Evolutionary conservation across 2,113 vertebrate species (phyloP), one percentile per base, ranked within the genome.

Genomic region (Stercorarius parasiticus): DNA sequence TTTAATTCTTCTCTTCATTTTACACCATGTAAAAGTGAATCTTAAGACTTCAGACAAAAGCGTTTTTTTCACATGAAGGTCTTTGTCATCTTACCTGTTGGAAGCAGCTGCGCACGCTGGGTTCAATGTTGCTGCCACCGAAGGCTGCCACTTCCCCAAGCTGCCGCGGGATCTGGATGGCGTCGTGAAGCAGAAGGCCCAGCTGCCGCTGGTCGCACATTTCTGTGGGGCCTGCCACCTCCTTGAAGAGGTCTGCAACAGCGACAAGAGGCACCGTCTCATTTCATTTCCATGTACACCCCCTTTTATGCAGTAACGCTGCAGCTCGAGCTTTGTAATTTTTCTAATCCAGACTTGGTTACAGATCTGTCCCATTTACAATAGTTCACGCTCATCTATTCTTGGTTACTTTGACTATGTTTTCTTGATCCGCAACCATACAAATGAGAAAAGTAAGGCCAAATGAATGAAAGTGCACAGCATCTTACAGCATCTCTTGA

Each of bases 81-180:
- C 20, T 62, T 49, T 27, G 16, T 25, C 29, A 4, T 36, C 55
- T 95, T 97, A 99, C 99, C 92, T 99, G 99, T 11, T 99, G 99
- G 97, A 99, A 99, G 97, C 99, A 99, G 98, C 99, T 99, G 74
- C 99, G 99, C 73, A 99, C 99, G 3, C 99, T 99, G 80, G 99
- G 99, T 58, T 99, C 99, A 40, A 99, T 99, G 97, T 99, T 99
- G 97, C 99, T 99, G 55, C 99, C 99, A 42, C 99, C 99, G 0
- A 99, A 99, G 21, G 99, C 99, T 1, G 99, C 99, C 76, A 99
- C 99, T 96, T 99, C 99, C 3, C 99, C 99, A 22, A 99, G 98
- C 96, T 99, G 99, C 58, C 99, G 98, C 0, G 99, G 99, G 94
- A 99, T 99, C 98, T 99, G 99, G 92, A 99, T 99, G 69, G 99